Percentiles rank a stretch among this genome's conserved stretches.
Conservation (phyloP, 1,140 invertebrate genomes). For the Apolygus lucorum region DNA sequence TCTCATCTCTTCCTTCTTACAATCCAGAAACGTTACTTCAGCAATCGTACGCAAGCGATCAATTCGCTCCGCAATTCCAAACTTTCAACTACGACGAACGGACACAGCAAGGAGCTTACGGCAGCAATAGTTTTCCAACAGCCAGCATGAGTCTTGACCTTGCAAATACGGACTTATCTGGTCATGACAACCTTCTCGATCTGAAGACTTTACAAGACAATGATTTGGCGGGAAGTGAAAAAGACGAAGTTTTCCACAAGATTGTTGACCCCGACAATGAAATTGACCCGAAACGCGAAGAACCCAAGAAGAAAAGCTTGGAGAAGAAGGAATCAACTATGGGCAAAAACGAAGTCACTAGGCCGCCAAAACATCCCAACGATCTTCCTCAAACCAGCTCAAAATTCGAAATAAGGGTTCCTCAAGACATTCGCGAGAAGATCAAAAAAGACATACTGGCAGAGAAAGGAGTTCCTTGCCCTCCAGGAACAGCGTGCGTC, state of each 20-base stretch:
- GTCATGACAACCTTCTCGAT: background rate
- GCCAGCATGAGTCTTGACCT: slow-evolving; percentile 23
- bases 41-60: slow-evolving; percentile 32
- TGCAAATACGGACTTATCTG: background rate
- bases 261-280: slow-evolving; percentile 14
- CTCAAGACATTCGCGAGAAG: background rate
- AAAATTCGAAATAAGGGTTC: background rate
- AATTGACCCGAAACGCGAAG: slow-evolving; percentile 1
- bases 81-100: slow-evolving; percentile 48
- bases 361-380: background rate
- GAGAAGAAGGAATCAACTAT: slow-evolving; percentile 9
- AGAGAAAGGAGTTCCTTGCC: background rate
- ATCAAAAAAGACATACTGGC: background rate
- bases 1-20: background rate
- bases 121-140: slow-evolving; percentile 29
- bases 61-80: slow-evolving; percentile 41
- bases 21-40: background rate
- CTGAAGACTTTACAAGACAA: slow-evolving; percentile 20
- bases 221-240: slow-evolving; percentile 22
- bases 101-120: slow-evolving; percentile 33
- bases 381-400: background rate
- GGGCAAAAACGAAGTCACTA: slow-evolving; percentile 4
- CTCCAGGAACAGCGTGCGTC: background rate
- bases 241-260: slow-evolving; percentile 4
- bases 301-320: slow-evolving; percentile 4